Evolutionary conservation across 2,113 vertebrate genomes (phyloP), one percentile per base, ranked within the genome.

Genomic region (Paralichthys olivaceus): DNA sequence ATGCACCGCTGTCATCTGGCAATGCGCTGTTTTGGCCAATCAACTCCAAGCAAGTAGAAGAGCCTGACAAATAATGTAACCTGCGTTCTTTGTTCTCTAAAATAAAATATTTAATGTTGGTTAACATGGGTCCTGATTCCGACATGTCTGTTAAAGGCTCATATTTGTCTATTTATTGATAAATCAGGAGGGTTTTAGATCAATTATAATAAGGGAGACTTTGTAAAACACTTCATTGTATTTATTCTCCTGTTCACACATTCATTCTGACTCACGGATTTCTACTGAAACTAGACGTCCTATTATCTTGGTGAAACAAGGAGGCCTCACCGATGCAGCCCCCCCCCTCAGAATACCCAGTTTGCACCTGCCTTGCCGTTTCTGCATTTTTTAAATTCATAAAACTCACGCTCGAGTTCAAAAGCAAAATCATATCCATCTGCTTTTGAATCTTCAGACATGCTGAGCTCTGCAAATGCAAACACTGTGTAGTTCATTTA

Each of bases 251-350:
- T 34, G 26, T 25, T 5, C 17, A 12, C 26, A 23, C 32, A 26
- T 12, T 49, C 23, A 53, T 63, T 55, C 11, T 49, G 14, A 34
- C n/a, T 62, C 17, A 12, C 12, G 19, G 2, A 22, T 6, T 29
- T 11, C 61, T 65, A 29, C 26, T 77, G 34, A 69, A 40, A 75
- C 25, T 34, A 19, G 26, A 72, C 69, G 66, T 64, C 63, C 60
- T 59, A 26, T 43, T 20, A 26, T 47, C 55, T n/a, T 7, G 2
- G 7, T 49, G 43, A 55, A 62, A 63, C 22, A 28, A 53, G 2
- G 47, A 15, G 17, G n/a, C 32, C 6, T 7, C 12, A 20, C 40
- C 37, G 13, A 17, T 7, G 20, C 43, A 51, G 14, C 37, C 2
- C 2, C 20, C 32, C 4, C 20, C 32, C 32, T 22, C 59, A 37